Evolutionary conservation across 2,888 invertebrate genomes (phyloP).

Genomic region (Ennomos fuscantarius): DNA sequence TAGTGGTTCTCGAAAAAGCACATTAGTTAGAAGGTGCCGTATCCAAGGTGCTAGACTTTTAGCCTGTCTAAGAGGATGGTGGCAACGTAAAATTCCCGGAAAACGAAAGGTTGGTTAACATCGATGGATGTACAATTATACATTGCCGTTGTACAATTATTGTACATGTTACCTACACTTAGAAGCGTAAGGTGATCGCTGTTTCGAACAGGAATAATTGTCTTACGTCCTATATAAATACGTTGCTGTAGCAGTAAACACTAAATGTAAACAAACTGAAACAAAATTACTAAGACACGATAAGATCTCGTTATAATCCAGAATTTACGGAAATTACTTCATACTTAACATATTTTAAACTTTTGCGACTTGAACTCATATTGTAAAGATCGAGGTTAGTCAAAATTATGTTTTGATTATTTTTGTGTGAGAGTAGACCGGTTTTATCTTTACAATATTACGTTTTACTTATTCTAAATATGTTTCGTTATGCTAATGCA

Average conservation of each 20-base stretch:
- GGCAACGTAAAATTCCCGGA: constrained; percentile 61
- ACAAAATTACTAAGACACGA: constrained; percentile 13
- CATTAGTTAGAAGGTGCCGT: constrained; percentile 66
- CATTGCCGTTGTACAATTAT: too few species aligned
- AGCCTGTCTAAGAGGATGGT: constrained; percentile 72
- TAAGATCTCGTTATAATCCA: constrained; percentile 13
- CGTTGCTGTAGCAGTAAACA: constrained; percentile 2
- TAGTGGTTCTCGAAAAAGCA: constrained; percentile 59
- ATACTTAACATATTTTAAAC: constrained; percentile 6
- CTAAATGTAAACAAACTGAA: constrained; percentile 14
- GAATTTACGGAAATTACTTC: constrained; percentile 7
- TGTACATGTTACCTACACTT: too few species aligned
- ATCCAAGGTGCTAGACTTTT: constrained; percentile 66
- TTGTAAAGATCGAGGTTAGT: too few species aligned
- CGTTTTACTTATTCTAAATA: too few species aligned
- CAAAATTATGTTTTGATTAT: too few species aligned
- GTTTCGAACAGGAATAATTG: not conserved
- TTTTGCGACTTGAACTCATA: too few species aligned
- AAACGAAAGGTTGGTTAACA: constrained; percentile 58
- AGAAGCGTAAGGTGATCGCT: too few species aligned
- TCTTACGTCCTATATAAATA: not conserved
- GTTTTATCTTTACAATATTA: too few species aligned
- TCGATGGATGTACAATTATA: too few species aligned
- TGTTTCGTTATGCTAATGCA: too few species aligned
- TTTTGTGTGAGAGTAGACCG: too few species aligned